Evolutionary conservation across 1,140 invertebrate genomes (phyloP), one percentile per base, ranked within the genome.

Genomic region (Babylonia areolata): DNA sequence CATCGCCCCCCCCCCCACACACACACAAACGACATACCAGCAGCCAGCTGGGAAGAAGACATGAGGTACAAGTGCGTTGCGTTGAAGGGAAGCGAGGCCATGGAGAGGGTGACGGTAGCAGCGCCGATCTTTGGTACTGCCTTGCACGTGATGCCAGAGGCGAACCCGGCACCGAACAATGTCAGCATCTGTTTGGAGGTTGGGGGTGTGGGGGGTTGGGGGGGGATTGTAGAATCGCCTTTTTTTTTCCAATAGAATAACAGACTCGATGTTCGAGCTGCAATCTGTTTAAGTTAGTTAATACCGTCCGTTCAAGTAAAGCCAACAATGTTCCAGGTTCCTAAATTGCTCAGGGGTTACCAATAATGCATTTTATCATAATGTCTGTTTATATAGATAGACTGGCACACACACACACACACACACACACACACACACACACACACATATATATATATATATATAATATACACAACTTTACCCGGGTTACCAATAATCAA

Each of bases 331-430:
- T n/a, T n/a, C n/a, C n/a, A n/a, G n/a, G n/a, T n/a, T n/a, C n/a
- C n/a, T n/a, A n/a, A n/a, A n/a, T n/a, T n/a, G n/a, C n/a, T n/a
- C n/a, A n/a, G n/a, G n/a, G n/a, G n/a, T n/a, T n/a, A n/a, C n/a
- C n/a, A n/a, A n/a, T n/a, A n/a, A n/a, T n/a, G n/a, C n/a, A n/a
- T n/a, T n/a, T n/a, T n/a, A n/a, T n/a, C n/a, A n/a, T n/a, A n/a
- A n/a, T n/a, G n/a, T n/a, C n/a, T n/a, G n/a, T n/a, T n/a, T n/a
- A n/a, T n/a, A n/a, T n/a, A n/a, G n/a, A n/a, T n/a, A n/a, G n/a
- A n/a, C n/a, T n/a, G n/a, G n/a, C n/a, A n/a, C n/a, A n/a, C 58
- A 64, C 20, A 64, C 58, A 77, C 73, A 77, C 73, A 37, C 73
- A 77, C 73, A 40, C 73, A 77, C 73, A 40, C 73, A 77, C 39